phyloP scores from a whole-genome alignment of 2,888 invertebrate genomes.

The Tupiocoris notatus region DNA sequence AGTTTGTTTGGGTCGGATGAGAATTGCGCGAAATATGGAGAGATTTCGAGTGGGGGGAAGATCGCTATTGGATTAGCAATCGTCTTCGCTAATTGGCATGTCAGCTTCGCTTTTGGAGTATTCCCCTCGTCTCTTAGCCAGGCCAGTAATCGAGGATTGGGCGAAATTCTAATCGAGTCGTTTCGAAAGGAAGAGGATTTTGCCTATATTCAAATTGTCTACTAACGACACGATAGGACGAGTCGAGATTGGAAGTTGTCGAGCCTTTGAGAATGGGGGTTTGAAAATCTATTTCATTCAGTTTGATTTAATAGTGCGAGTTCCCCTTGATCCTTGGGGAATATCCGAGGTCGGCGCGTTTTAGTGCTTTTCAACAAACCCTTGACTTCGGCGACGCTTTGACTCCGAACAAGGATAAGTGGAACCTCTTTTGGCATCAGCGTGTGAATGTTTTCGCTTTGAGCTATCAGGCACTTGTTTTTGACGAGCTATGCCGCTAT shows the following conservation, averaged over 20 bases:
- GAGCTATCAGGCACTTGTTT: no score
- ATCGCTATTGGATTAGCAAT: constrained; percentile 35
- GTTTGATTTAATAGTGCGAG: background rate
- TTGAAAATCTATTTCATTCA: constrained; percentile 17
- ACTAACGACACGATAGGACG: no score
- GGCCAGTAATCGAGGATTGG: background rate
- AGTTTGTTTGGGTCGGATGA: constrained; percentile 5
- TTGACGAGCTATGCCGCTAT: no score
- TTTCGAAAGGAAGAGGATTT: constrained; percentile 5
- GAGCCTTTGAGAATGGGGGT: constrained; percentile 1
- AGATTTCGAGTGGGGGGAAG: background rate
- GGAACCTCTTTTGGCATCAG: no score
- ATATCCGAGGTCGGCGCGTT: background rate
- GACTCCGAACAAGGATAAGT: background rate
- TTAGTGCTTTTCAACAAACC: background rate
- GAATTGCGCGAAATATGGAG: background rate
- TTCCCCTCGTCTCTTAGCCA: constrained; percentile 3
- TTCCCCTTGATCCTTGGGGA: background rate
- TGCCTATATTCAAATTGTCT: constrained; percentile 34
- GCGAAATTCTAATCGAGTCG: constrained; percentile 34
- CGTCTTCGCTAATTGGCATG: constrained; percentile 36
- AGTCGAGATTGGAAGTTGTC: background rate
- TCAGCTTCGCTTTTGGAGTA: constrained; percentile 3
- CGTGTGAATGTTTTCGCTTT: no score
- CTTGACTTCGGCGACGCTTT: background rate